Base-by-base conservation (phyloP, 2,113 vertebrate genomes). In the Hippopotamus amphibius region DNA sequence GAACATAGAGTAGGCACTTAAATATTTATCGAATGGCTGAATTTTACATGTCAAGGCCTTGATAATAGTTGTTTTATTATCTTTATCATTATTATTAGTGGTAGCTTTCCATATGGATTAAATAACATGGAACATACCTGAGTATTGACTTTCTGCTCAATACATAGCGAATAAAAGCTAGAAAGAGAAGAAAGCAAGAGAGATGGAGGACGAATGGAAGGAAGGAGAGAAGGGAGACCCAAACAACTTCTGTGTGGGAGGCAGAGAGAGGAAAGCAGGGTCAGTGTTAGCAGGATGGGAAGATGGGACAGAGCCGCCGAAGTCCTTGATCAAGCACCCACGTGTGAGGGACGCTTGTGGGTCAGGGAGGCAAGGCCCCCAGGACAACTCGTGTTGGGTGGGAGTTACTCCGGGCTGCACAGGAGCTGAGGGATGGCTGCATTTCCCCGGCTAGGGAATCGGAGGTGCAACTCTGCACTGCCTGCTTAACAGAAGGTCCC, bases 371-470 rank as follows among this genome's bases (percentile, higher is more conserved):
- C 46, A 28, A 71, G 55, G 46, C 50, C 55, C 37, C n/a, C 19
- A 3, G 22, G 53, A 66, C 28, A 48, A 26, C 69, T 26, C 15
- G 0, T 5, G 14, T 55, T 57, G 3, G 37, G 46, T 10, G 21
- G 43, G 21, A 16, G 13, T 10, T 2, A 46, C 22, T 46, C n/a
- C 0, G 4, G 22, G 30, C 59, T 30, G 30, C 15, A 3, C 1
- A 68, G 48, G 48, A 22, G n/a, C 16, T 19, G 24, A 0, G 1
- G 33, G 48, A 8, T 10, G 9, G 53, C 5, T 66, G 37, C 28
- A 0, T 12, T 61, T 90, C 21, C 79, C 46, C 65, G 71, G 80
- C 14, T 22, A 28, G 21, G 28, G 15, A 77, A 61, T 33, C 48
- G 66, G 37, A 24, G 22, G n/a, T 11, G 46, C 46, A 19, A 33